phyloP scores from a whole-genome alignment of 2,113 vertebrate species.

The Pampusana beccarii region DNA sequence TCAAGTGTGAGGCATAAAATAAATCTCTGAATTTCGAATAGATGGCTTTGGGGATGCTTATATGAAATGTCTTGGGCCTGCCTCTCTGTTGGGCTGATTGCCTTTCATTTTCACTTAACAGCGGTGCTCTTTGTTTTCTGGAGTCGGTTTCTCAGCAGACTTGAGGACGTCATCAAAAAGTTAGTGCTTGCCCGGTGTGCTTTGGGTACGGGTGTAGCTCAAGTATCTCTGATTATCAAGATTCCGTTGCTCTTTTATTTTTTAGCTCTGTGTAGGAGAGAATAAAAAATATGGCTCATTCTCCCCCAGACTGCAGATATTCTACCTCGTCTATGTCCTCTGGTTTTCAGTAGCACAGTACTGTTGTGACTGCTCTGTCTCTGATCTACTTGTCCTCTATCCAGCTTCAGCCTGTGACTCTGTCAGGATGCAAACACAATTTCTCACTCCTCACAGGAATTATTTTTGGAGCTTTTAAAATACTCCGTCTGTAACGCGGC shows the following conservation, averaged over 20 bases:
- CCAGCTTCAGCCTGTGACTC: conserved; percentile 2
- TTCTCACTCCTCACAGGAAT: conserved; percentile 48
- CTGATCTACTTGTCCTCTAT: neutral
- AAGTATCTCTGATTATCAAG: neutral
- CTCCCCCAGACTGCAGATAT: neutral
- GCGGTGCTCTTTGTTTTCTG: neutral
- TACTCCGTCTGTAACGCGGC: neutral
- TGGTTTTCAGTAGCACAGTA: neutral
- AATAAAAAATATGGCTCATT: neutral
- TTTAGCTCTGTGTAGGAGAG: neutral
- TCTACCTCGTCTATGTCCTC: neutral
- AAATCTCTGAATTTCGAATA: neutral
- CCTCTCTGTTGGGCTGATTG: neutral
- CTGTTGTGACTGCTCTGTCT: conserved; percentile 19
- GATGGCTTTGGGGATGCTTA: neutral
- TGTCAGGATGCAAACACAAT: neutral
- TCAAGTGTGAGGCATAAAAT: neutral
- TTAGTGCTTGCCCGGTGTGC: neutral
- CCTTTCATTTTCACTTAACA: neutral
- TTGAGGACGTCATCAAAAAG: neutral
- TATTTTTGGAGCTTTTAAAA: conserved; percentile 67
- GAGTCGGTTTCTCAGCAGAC: neutral
- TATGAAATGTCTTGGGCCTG: neutral
- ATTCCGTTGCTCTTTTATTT: neutral
- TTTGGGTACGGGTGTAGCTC: neutral